Evolutionary conservation across 1,140 invertebrate species (phyloP), one percentile per base, ranked within the genome.

Genomic region (Sitobion miscanthi): DNA sequence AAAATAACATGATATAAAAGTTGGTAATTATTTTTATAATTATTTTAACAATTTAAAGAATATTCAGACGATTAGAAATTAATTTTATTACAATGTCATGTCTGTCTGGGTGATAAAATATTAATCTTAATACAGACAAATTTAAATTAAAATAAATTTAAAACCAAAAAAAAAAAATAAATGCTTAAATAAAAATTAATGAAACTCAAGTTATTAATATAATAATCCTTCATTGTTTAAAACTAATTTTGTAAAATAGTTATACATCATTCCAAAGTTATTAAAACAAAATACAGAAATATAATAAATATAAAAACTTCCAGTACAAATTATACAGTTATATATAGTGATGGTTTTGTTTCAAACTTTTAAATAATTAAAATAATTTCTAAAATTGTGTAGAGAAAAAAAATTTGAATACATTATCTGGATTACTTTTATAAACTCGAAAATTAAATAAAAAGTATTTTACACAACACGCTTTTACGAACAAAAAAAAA

Each of bases 101-200:
- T 77, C n/a, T n/a, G 62, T 77, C n/a, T 17, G 1, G 5, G n/a
- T 77, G 17, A n/a, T 35, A 77, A 0, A n/a, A 77, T n/a, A n/a
- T 77, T n/a, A 77, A 77, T n/a, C 11, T 77, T 77, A 77, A 77
- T 77, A n/a, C 14, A 77, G n/a, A 35, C 17, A 69, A 77, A 77
- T 77, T 62, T 14, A 62, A 62, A 62, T 62, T 77, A 77, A n/a
- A 77, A n/a, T 5, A n/a, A 54, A 54, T 54, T 23, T 54, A 54
- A 54, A 1, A 54, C 20, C 20, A 54, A 54, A 54, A 52, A 62
- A 62, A 35, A 35, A 62, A n/a, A n/a, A 77, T 77, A 14, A 77
- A 77, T n/a, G n/a, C n/a, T 77, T 77, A 77, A 77, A 77, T 77
- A n/a, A 77, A 77, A 77, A 77, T 77, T 77, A 35, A 77, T 35